Evolutionary conservation across 2,888 invertebrate species (phyloP).

Genomic region (Nebria brevicollis): DNA sequence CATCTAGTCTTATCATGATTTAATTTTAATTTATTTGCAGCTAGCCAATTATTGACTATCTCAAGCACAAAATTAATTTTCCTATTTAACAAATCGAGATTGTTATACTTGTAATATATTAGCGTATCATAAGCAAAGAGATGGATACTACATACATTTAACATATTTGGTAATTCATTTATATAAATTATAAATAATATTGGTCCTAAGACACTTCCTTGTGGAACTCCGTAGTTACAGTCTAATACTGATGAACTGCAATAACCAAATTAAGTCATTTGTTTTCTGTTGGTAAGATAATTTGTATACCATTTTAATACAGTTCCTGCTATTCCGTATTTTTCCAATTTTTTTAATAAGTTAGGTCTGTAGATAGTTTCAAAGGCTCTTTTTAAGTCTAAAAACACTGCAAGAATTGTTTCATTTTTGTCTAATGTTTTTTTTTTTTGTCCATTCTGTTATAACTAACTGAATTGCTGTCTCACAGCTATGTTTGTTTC

Average conservation of each 20-base stretch:
- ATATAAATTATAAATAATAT: constrained; percentile 48
- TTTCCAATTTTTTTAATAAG: background rate
- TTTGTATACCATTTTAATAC: too few relatives aligned
- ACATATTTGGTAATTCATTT: constrained; percentile 38
- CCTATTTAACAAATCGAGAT: background rate
- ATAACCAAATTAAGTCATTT: too few relatives aligned
- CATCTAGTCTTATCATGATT: background rate
- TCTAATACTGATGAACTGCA: constrained; percentile 31
- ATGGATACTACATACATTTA: constrained; percentile 25
- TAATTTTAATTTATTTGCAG: constrained; percentile 17
- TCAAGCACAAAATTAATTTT: background rate
- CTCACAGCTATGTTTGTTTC: constrained; percentile 47
- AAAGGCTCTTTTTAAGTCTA: constrained; percentile 48
- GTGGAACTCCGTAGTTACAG: constrained; percentile 40
- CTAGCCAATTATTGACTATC: background rate
- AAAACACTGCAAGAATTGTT: constrained; percentile 43
- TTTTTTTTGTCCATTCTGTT: constrained; percentile 42
- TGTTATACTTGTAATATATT: background rate
- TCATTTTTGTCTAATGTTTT: constrained; percentile 34
- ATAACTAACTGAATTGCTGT: constrained; percentile 42
- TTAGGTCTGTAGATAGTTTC: constrained; percentile 44
- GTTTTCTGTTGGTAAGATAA: too few relatives aligned
- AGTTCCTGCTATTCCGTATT: too few relatives aligned
- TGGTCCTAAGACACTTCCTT: constrained; percentile 41
- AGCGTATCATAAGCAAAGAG: constrained; percentile 46